These are phyloP conservation scores for Numenius arquata DNA, from an alignment of 2,113 vertebrate species.

Conservation along the genomic window DNA sequence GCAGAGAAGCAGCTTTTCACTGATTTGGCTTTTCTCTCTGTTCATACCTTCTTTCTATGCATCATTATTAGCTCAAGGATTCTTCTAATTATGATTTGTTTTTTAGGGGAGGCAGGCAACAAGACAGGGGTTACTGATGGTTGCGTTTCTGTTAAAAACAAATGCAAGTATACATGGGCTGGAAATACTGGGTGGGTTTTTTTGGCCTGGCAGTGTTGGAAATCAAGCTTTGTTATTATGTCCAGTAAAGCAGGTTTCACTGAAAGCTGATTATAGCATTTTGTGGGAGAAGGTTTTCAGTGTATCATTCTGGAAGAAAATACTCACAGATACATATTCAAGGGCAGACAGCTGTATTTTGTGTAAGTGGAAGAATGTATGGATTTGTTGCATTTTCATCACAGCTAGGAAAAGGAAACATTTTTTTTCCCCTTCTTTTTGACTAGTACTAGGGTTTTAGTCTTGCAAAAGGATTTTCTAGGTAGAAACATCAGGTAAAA, in stretches of 20 bases:
- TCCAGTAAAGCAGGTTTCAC: neutral
- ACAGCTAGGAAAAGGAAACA: neutral
- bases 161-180: neutral
- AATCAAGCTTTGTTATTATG: neutral
- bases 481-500: neutral
- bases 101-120: neutral
- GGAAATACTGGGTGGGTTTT: neutral
- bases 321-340: neutral
- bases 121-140: neutral
- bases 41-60: neutral
- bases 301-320: neutral
- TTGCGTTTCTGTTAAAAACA: neutral
- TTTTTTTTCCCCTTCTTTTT: neutral
- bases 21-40: neutral
- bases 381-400: neutral
- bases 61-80: neutral
- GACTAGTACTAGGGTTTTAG: neutral
- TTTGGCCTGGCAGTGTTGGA: neutral
- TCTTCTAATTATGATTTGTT: neutral
- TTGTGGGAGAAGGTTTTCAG: neutral
- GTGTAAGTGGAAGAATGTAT: neutral
- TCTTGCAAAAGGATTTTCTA: neutral
- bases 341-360: neutral
- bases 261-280: slow-evolving; percentile 4
- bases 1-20: neutral